Evolutionary conservation across 2,797 vertebrate genomes (phyloP).

Genomic region (Epinephelus malabaricus): DNA sequence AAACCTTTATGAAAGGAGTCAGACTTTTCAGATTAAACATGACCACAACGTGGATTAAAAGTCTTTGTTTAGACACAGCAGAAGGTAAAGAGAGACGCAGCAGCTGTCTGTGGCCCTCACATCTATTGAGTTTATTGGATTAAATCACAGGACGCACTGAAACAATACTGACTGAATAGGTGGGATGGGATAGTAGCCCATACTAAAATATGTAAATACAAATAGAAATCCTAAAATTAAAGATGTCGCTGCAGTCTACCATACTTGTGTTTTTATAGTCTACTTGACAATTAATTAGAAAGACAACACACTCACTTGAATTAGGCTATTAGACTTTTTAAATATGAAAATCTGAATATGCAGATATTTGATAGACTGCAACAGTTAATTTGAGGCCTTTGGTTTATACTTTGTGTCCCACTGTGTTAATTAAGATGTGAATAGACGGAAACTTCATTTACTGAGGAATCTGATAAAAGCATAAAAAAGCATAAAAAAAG

Average conservation of each 20-base stretch:
- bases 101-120: constrained; percentile 16
- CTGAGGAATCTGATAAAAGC: neutral
- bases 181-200: neutral
- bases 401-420: neutral
- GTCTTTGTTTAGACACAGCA: constrained; percentile 7
- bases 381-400: neutral
- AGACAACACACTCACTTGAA: too few relatives aligned
- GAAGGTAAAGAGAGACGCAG: neutral
- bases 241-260: neutral
- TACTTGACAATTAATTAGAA: neutral
- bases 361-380: neutral
- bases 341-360: too few relatives aligned
- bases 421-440: too few relatives aligned
- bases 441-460: too few relatives aligned
- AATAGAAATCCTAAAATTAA: neutral
- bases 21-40: too few relatives aligned
- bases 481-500: neutral
- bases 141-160: neutral
- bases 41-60: neutral
- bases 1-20: neutral
- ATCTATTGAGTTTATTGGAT: constrained; percentile 11
- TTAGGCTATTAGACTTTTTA: too few relatives aligned
- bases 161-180: neutral
- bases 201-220: too few relatives aligned
- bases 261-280: too few relatives aligned